These are phyloP conservation scores for Halisarca cf. caerulea DNA, from an alignment of 37 sponge, comb jelly and placozoan genomes.

Conservation along the genomic window DNA sequence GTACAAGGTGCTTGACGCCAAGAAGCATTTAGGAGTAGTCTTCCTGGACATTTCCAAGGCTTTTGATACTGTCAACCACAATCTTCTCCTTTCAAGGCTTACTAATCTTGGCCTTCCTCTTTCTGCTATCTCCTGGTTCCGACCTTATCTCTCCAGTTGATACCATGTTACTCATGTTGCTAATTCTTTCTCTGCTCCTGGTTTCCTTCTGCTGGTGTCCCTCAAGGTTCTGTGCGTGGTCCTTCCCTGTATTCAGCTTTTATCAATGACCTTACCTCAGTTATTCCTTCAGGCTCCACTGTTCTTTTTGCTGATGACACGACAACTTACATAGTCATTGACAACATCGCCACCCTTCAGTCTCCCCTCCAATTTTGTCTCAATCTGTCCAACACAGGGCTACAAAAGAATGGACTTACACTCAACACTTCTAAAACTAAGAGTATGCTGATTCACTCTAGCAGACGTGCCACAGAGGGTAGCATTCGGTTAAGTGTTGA, in stretches of 20 bases:
- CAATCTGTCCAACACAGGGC: neutral
- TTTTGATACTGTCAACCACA: too few relatives aligned
- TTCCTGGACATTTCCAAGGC: too few relatives aligned
- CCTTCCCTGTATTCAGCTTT: slow-evolving; percentile 7
- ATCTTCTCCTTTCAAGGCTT: too few relatives aligned
- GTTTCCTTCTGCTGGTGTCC: slow-evolving; percentile 18
- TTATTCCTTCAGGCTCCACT: neutral
- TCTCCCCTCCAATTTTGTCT: slow-evolving; percentile 11
- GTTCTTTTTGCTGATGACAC: slow-evolving; percentile 14
- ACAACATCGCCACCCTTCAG: neutral
- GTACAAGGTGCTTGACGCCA: too few relatives aligned
- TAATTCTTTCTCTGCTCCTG: neutral
- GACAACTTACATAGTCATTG: slow-evolving; percentile 1
- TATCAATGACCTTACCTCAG: neutral
- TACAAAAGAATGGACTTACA: neutral
- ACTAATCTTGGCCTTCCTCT: neutral
- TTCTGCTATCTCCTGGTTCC: neutral
- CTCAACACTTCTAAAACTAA: neutral
- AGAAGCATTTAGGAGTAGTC: too few relatives aligned
- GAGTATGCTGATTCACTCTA: slow-evolving; percentile 27
- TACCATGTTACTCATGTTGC: neutral
- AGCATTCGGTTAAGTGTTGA: neutral
- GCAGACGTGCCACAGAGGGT: neutral
- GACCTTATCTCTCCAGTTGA: neutral
- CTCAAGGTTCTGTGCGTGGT: slow-evolving; percentile 13